A percentile compares a stretch with the other conserved stretches of the same genome.
phyloP scores from a whole-genome alignment of 1,140 invertebrate genomes.

The Drosophila gunungcola region DNA sequence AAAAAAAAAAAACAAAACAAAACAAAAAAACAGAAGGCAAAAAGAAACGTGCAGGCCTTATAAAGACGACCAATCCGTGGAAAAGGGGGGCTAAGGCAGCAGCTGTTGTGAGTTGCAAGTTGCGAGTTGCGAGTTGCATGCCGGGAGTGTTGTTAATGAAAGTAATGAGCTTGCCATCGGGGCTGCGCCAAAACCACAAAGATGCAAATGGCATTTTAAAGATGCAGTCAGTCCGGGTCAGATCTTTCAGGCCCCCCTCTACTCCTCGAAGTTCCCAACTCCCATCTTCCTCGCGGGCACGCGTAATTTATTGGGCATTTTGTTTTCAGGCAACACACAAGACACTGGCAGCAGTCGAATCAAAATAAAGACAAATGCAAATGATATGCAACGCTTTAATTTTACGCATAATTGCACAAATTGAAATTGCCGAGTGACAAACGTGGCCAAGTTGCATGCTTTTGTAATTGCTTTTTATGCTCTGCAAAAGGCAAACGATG shows the following conservation, averaged over 20 bases:
- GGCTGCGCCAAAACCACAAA: slow-evolving; percentile 72
- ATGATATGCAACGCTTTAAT: slow-evolving; percentile 83
- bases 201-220: slow-evolving; percentile 84
- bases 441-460: slow-evolving; percentile 47
- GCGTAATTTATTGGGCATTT: slow-evolving; percentile 82
- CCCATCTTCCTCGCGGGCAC: slow-evolving; percentile 42
- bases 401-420: slow-evolving; percentile 83
- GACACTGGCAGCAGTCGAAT: slow-evolving; percentile 20
- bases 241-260: slow-evolving; percentile 19
- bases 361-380: slow-evolving; percentile 66
- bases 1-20: not conserved
- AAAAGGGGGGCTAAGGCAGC: slow-evolving; percentile 17
- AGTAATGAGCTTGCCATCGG: slow-evolving; percentile 78
- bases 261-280: not conserved
- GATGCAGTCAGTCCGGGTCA: slow-evolving; percentile 77
- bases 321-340: slow-evolving; percentile 32
- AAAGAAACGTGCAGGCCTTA: slow-evolving; percentile 76
- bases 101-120: slow-evolving; percentile 37
- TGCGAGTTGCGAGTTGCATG: slow-evolving; percentile 52
- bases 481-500: slow-evolving; percentile 50
- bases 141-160: slow-evolving; percentile 82
- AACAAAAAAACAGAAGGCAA: slow-evolving; percentile 7
- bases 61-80: slow-evolving; percentile 51
- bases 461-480: slow-evolving; percentile 76
- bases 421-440: slow-evolving; percentile 82